These are phyloP conservation scores for Gobius niger DNA, from an alignment of 2,113 vertebrate genomes.

Conservation along the genomic window DNA sequence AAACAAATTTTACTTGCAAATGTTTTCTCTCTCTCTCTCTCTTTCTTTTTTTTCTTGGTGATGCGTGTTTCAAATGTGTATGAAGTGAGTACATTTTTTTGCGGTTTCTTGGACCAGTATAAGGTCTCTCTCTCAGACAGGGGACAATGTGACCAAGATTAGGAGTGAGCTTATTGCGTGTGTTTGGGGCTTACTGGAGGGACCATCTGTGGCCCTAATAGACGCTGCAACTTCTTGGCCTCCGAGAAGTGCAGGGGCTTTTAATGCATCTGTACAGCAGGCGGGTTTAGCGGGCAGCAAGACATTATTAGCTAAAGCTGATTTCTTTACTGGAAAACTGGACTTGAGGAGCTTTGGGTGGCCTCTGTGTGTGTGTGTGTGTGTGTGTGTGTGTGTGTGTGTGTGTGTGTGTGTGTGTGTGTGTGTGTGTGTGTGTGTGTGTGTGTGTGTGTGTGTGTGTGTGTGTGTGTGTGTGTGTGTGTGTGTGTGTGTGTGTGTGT, in stretches of 20 bases:
- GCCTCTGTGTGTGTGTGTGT: conserved; percentile 37
- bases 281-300: conserved; percentile 72
- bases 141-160: conserved; percentile 66
- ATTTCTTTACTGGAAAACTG: conserved; percentile 78
- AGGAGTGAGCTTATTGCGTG: conserved; percentile 61
- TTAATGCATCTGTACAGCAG: conserved; percentile 76
- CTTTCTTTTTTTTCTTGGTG: too few relatives aligned
- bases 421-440: conserved; percentile 45
- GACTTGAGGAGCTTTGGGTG: conserved; percentile 74
- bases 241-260: conserved; percentile 63
- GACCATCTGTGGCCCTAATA: conserved; percentile 78
- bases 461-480: conserved; percentile 40
- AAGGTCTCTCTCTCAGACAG: conserved; percentile 47
- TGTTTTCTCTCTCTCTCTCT: background rate
- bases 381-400: conserved; percentile 45
- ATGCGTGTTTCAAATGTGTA: background rate
- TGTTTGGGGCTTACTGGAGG: conserved; percentile 64
- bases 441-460: conserved; percentile 41
- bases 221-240: conserved; percentile 69
- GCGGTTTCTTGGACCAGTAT: conserved; percentile 40
- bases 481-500: conserved; percentile 34
- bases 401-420: conserved; percentile 36
- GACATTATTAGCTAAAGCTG: conserved; percentile 81
- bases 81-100: background rate
- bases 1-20: conserved; percentile 7